phyloP scores from a whole-genome alignment of 2,888 invertebrate genomes.

The Dromius quadrimaculatus region DNA sequence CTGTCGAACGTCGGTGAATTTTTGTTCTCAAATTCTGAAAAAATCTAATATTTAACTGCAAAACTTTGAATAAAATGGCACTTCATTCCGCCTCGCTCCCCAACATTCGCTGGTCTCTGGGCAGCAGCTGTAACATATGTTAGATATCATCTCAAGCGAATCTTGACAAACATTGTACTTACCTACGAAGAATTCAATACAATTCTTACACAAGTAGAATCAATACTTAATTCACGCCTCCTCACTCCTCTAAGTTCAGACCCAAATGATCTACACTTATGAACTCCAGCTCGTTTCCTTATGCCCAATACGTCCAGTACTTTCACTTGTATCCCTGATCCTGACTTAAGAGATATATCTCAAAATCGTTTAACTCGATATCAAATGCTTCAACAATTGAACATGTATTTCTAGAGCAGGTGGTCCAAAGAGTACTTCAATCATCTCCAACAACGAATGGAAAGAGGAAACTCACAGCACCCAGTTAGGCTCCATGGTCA shows the following conservation, averaged over 20 bases:
- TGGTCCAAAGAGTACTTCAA: constrained; percentile 55
- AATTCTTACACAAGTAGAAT: constrained; percentile 57
- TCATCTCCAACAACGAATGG: constrained; percentile 54
- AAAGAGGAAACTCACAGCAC: constrained; percentile 29
- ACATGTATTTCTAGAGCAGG: constrained; percentile 53
- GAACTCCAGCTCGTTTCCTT: constrained; percentile 60
- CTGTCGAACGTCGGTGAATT: constrained; percentile 34
- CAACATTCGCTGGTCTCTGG: constrained; percentile 56
- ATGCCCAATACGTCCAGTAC: constrained; percentile 55
- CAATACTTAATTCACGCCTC: constrained; percentile 59
- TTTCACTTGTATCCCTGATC: constrained; percentile 52
- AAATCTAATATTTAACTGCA: constrained; percentile 19
- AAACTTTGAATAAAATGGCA: constrained; percentile 47
- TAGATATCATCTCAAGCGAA: constrained; percentile 54
- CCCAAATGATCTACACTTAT: constrained; percentile 54
- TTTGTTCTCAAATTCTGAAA: not conserved
- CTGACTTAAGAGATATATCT: constrained; percentile 36
- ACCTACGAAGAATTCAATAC: constrained; percentile 55
- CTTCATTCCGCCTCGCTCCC: constrained; percentile 55
- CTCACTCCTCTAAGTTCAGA: constrained; percentile 57
- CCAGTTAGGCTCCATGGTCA: constrained; percentile 49
- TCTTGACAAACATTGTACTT: constrained; percentile 46
- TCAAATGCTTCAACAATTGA: constrained; percentile 53
- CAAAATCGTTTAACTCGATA: constrained; percentile 44
- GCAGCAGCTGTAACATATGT: constrained; percentile 54